Evolutionary conservation across 2,888 invertebrate species (phyloP), one percentile per base, ranked within the genome.

Genomic region (Strigamia transsilvanica): DNA sequence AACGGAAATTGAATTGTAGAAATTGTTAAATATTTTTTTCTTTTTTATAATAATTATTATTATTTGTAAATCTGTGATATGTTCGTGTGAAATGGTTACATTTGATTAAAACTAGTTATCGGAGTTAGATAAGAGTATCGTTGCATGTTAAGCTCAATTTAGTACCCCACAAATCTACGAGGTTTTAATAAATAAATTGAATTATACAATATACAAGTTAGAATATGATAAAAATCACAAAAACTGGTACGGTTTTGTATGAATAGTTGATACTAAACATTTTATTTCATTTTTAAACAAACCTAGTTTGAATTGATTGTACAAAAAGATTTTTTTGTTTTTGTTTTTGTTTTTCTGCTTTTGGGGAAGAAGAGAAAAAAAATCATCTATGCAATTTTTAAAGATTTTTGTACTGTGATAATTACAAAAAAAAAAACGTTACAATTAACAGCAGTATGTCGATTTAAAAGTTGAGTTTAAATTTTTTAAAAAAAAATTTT

Each of bases 121-220:
- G 51, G 12, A 18, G 51, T 51, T 38, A 38, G 51, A 51, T 51
- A 3, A 51, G n/a, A 51, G 18, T 10, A 51, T 15, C 3, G 38
- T 61, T 61, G 18, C 61, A 61, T 61, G 61, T 61, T 61, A 61
- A 61, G 61, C 61, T 61, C 61, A 46, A 46, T n/a, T 46, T 46
- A 46, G 46, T n/a, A n/a, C 0, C 15, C 13, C 46, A 46, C n/a
- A 46, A 46, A 46, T n/a, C 46, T 13, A 46, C 46, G 12, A 46
- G 46, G 46, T 15, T 46, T 15, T 15, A 15, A 46, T 15, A 15
- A 15, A 5, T n/a, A 13, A 46, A n/a, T 15, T 15, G 15, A 13
- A 15, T 15, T 13, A 2, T 46, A 46, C 12, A 42, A 42, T 46
- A 13, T n/a, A 15, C 46, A 13, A 15, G 15, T 15, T 61, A 61